These are phyloP conservation scores for Mystacornis crossleyi DNA, from an alignment of 2,113 vertebrate species.

Conservation along the genomic window DNA sequence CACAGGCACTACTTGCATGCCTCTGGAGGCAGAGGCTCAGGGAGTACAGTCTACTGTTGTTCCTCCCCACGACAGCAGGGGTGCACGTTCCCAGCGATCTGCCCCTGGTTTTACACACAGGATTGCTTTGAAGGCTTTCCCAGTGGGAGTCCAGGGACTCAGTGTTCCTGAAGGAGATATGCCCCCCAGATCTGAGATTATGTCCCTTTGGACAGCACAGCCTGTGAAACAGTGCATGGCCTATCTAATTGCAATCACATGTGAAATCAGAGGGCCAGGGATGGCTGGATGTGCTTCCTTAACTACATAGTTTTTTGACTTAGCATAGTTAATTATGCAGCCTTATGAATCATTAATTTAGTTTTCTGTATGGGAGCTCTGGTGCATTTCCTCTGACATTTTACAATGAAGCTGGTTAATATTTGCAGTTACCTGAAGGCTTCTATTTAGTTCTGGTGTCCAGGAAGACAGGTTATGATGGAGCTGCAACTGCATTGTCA, in stretches of 20 bases:
- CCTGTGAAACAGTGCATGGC: constrained; percentile 28
- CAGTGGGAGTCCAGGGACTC: neutral
- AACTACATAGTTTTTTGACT: neutral
- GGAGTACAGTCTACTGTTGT: fast-evolving
- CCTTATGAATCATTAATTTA: constrained; percentile 25
- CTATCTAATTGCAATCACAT: constrained; percentile 17
- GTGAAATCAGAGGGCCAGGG: neutral
- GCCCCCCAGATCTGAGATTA: neutral
- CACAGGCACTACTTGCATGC: neutral
- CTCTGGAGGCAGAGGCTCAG: neutral
- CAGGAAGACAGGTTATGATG: neutral
- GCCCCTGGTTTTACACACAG: neutral
- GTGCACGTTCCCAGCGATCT: neutral
- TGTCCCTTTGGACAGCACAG: neutral
- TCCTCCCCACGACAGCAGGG: neutral
- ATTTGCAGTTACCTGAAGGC: neutral
- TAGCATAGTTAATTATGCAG: neutral
- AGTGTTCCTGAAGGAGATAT: neutral
- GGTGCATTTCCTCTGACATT: constrained; percentile 7
- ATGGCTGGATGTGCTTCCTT: constrained; percentile 2
- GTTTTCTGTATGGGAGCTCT: neutral
- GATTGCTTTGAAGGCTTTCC: neutral
- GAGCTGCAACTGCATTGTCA: neutral
- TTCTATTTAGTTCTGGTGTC: neutral
- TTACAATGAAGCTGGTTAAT: neutral